Percentiles rank a stretch among this genome's conserved stretches.
Evolutionary conservation across 2,113 vertebrate genomes (phyloP).

Genomic region (Piaya cayana): DNA sequence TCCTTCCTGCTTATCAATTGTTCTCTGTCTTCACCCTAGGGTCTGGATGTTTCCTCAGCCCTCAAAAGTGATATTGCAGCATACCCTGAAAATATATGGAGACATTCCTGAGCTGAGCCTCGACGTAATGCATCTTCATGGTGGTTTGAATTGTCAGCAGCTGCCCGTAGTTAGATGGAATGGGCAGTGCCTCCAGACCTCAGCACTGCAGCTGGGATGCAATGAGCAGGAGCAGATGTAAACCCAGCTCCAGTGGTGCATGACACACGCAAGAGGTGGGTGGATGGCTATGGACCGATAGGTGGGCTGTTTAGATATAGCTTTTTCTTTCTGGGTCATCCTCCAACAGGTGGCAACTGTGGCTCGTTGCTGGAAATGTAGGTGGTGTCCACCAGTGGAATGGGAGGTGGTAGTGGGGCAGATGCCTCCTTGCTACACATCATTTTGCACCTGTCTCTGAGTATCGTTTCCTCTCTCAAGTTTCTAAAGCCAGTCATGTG

Average conservation of each 20-base stretch:
- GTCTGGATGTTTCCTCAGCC: background rate
- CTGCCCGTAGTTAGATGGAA: background rate
- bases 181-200: background rate
- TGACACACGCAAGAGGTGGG: background rate
- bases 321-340: background rate
- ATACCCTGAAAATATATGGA: background rate
- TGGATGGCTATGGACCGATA: background rate
- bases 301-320: background rate
- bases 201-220: fast-evolving
- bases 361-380: background rate
- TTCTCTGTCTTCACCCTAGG: background rate
- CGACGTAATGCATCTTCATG: background rate
- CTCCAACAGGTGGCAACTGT: background rate
- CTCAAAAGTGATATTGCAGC: background rate
- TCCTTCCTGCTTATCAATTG: background rate
- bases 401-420: background rate
- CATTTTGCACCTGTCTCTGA: background rate
- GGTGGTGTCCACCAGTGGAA: background rate
- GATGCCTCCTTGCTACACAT: background rate
- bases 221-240: background rate
- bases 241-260: background rate
- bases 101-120: background rate
- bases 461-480: background rate
- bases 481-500: background rate
- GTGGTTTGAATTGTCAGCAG: background rate